phyloP scores from a whole-genome alignment of 2,888 invertebrate species.

The Pecten maximus region DNA sequence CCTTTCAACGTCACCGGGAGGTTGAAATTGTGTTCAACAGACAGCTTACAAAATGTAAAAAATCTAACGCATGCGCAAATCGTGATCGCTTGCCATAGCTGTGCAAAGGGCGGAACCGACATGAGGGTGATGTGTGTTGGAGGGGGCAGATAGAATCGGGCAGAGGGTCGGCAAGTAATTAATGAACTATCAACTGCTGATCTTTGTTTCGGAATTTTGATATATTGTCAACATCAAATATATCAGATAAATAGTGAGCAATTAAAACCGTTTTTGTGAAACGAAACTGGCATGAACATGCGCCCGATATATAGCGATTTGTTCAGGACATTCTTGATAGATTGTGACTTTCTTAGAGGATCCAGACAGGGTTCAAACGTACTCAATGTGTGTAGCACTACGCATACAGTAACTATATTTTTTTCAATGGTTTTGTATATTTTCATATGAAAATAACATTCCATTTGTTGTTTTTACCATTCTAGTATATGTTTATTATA shows the following conservation, averaged over 20 bases:
- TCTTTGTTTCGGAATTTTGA: constrained; percentile 32
- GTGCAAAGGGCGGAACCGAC: constrained; percentile 27
- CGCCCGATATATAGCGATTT: not conserved
- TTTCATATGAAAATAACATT: no score
- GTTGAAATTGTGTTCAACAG: constrained; percentile 13
- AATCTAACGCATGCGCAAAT: constrained; percentile 30
- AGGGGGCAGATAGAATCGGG: not conserved
- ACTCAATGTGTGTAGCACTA: no score
- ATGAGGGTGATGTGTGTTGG: constrained; percentile 3
- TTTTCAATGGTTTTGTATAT: no score
- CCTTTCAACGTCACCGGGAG: constrained; percentile 23
- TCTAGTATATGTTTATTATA: not conserved
- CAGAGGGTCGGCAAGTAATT: not conserved
- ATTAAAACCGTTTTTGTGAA: constrained; percentile 30
- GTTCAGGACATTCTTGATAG: not conserved
- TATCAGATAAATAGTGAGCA: constrained; percentile 21
- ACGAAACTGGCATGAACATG: constrained; percentile 17
- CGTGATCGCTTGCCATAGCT: constrained; percentile 26
- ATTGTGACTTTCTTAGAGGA: constrained; percentile 1
- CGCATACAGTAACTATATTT: no score
- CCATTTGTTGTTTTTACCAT: no score
- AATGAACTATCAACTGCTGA: constrained; percentile 24
- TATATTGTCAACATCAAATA: constrained; percentile 13
- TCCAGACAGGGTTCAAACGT: not conserved
- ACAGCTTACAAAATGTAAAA: constrained; percentile 33